phyloP scores from a whole-genome alignment of 2,113 vertebrate species.

The Egretta garzetta region DNA sequence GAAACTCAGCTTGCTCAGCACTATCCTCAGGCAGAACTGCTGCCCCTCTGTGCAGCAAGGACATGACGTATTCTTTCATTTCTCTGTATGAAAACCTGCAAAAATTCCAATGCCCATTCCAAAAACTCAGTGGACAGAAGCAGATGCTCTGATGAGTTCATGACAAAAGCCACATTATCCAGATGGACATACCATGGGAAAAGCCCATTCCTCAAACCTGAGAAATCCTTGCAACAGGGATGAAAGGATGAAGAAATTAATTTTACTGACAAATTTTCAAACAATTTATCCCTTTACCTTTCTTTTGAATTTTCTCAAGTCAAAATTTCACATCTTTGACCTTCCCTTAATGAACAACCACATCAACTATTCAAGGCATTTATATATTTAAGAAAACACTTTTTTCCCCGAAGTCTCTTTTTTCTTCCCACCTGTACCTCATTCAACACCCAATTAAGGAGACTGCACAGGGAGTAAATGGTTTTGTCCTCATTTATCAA shows the following conservation, averaged over 20 bases:
- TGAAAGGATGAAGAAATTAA: background rate
- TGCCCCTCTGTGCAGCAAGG: background rate
- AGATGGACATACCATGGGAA: background rate
- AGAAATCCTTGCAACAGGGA: background rate
- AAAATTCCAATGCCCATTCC: background rate
- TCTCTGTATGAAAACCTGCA: background rate
- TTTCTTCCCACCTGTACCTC: background rate
- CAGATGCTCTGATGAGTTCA: background rate
- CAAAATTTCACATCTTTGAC: background rate
- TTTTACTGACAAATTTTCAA: background rate
- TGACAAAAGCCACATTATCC: background rate
- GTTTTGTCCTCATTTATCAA: conserved; percentile 14
- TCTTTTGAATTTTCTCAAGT: background rate
- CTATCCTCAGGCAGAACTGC: background rate
- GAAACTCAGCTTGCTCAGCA: background rate
- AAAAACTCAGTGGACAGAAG: background rate
- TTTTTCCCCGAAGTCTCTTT: background rate
- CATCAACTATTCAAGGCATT: background rate
- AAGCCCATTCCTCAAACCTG: background rate
- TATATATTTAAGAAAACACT: background rate
- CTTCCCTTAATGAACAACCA: background rate
- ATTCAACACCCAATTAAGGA: conserved; percentile 9
- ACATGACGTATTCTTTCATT: background rate
- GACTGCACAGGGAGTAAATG: background rate
- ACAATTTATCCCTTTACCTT: background rate